Evolutionary conservation across 2,797 vertebrate species (phyloP), one percentile per base, ranked within the genome.

Genomic region (Scolopax rusticola): DNA sequence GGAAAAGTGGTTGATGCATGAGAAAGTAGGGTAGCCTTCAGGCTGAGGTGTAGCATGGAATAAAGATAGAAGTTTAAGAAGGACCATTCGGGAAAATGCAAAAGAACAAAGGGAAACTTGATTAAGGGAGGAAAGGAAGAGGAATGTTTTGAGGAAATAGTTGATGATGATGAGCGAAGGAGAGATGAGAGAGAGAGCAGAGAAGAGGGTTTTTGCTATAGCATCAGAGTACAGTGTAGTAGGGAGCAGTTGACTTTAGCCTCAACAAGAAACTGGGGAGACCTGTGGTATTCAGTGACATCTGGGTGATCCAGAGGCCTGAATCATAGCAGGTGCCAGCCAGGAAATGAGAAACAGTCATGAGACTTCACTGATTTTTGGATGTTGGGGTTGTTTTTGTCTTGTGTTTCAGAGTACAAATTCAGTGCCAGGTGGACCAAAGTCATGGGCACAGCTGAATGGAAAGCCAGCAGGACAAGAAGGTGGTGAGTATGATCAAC

Each of bases 381-480:
- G n/a, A 20, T 4, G 2, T 40, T 90, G 73, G 17, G 21, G 0
- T 8, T 83, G n/a, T 76, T 33, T 84, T 63, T 83, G 32, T 95
- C 36, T 86, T 57, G 64, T 94, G 41, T 89, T 97, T 30, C 97
- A 99, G 99, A 99, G 98, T 98, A 99, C 99, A 99, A 99, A 98
- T 99, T 99, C 98, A 98, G 98, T 97, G 97, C 98, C 98, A 99
- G 99, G 99, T 99, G 99, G 99, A 99, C 99, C 99, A 99, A 99
- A 99, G 98, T 99, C 99, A 99, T 99, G 99, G 99, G 99, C 99
- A 98, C 99, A 99, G 98, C 99, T 99, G 99, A 99, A 99, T 98
- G 99, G 99, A 99, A 99, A 99, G 99, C 99, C 98, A 99, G 98
- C 98, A 98, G 99, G 99, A 99, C 98, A 97, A 98, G 99, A 99